A percentile compares a stretch with the other conserved stretches of the same genome.
These are phyloP conservation scores for Delichon dasypus DNA, from an alignment of 2,797 vertebrate genomes.

Conservation along the genomic window DNA sequence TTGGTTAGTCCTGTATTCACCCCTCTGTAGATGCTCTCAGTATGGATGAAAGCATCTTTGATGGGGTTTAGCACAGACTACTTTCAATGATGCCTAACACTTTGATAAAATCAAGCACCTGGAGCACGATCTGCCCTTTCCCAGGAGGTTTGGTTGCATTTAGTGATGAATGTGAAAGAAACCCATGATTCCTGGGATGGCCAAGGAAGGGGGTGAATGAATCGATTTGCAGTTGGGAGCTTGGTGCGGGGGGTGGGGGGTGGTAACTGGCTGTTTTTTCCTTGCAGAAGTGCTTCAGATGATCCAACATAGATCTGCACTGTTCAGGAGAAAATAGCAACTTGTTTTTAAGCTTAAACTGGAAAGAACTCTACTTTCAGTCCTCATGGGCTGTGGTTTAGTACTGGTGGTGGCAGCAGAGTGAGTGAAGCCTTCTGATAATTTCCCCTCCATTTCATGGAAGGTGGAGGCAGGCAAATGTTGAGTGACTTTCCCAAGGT, in stretches of 20 bases:
- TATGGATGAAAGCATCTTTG: neutral
- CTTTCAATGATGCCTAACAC: neutral
- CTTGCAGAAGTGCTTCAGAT: neutral
- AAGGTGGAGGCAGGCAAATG: neutral
- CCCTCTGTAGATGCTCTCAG: neutral
- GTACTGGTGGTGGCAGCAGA: neutral
- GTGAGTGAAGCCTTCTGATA: neutral
- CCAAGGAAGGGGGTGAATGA: fast-evolving
- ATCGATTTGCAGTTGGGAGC: neutral
- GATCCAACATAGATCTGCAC: neutral
- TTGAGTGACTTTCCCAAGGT: conserved; percentile 17
- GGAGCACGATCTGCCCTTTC: neutral
- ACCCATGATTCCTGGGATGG: neutral
- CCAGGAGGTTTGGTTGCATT: neutral
- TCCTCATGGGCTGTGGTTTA: neutral
- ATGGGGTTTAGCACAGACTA: neutral
- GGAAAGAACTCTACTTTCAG: neutral
- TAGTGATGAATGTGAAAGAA: neutral
- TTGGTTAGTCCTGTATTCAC: neutral
- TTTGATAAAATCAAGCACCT: neutral
- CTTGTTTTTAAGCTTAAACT: neutral
- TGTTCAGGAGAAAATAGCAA: neutral
- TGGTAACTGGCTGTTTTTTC: neutral
- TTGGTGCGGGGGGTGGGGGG: too few relatives aligned
- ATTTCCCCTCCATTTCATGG: neutral